Evolutionary conservation across 2,797 vertebrate species (phyloP).

Genomic region (Sebastes hubbsi): DNA sequence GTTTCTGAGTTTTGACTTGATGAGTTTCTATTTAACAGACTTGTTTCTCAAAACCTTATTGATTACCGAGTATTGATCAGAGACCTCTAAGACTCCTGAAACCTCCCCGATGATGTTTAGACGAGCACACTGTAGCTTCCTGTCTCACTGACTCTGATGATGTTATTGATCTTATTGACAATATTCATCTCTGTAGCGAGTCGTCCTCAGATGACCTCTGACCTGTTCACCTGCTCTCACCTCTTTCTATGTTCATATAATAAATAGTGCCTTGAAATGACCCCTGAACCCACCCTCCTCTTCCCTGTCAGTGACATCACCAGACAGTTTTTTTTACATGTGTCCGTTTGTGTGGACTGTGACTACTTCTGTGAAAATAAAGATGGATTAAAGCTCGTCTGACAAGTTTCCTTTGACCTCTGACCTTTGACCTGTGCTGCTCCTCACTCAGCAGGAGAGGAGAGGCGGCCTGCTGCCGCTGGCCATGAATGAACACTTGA

Average conservation of each 20-base stretch:
- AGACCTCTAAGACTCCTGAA: constrained; percentile 8
- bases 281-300: neutral
- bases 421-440: no score
- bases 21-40: neutral
- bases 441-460: no score
- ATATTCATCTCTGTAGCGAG: constrained; percentile 5
- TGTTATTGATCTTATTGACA: constrained; percentile 6
- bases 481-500: no score
- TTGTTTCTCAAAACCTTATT: neutral
- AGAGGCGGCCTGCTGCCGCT: no score
- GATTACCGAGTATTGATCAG: constrained; percentile 20
- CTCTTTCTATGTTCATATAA: constrained; percentile 40
- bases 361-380: constrained; percentile 67
- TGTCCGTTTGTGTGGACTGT: constrained; percentile 62
- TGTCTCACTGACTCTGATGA: neutral
- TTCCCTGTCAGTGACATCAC: constrained; percentile 36
- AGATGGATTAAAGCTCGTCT: constrained; percentile 1
- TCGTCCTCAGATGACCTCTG: neutral
- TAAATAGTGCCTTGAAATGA: constrained; percentile 79
- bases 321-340: constrained; percentile 50
- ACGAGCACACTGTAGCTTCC: constrained; percentile 34
- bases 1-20: neutral
- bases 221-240: constrained; percentile 17
- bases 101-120: neutral
- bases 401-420: neutral